These are phyloP conservation scores for Castor canadensis DNA, from an alignment of 2,113 vertebrate species.

Conservation along the genomic window DNA sequence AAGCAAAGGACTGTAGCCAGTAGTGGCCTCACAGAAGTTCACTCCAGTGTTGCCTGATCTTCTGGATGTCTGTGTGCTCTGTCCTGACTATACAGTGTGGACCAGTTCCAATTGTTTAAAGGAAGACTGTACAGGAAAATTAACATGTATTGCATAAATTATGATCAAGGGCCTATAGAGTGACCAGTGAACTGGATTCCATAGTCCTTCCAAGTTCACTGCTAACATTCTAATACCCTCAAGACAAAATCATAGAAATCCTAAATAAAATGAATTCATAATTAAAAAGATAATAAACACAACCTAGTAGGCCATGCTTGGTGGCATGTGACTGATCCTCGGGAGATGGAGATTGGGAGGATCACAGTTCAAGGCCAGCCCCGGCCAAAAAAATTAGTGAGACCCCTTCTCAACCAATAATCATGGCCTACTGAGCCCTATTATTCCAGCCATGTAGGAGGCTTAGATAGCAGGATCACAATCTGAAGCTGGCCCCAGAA, in stretches of 20 bases:
- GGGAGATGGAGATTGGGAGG: too few species aligned
- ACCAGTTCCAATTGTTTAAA: background rate
- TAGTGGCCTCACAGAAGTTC: background rate
- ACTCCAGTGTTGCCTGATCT: too few species aligned
- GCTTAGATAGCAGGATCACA: too few species aligned
- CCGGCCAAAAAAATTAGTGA: too few species aligned
- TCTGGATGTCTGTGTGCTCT: background rate
- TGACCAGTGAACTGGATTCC: background rate
- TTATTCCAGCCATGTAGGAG: too few species aligned
- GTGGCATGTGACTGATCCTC: too few species aligned
- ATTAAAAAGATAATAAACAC: background rate
- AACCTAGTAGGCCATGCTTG: too few species aligned
- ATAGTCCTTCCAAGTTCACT: background rate
- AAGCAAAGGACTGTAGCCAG: background rate
- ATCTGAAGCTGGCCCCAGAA: too few species aligned
- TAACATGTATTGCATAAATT: background rate
- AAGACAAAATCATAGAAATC: background rate
- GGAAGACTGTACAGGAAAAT: background rate
- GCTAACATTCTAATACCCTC: background rate
- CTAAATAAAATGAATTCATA: background rate
- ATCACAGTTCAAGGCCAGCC: too few species aligned
- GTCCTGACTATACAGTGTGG: too few species aligned
- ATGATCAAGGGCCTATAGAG: background rate
- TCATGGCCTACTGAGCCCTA: too few species aligned
- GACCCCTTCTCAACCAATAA: too few species aligned